These are phyloP conservation scores for Echiichthys vipera DNA, from an alignment of 2,797 vertebrate genomes.

Conservation along the genomic window DNA sequence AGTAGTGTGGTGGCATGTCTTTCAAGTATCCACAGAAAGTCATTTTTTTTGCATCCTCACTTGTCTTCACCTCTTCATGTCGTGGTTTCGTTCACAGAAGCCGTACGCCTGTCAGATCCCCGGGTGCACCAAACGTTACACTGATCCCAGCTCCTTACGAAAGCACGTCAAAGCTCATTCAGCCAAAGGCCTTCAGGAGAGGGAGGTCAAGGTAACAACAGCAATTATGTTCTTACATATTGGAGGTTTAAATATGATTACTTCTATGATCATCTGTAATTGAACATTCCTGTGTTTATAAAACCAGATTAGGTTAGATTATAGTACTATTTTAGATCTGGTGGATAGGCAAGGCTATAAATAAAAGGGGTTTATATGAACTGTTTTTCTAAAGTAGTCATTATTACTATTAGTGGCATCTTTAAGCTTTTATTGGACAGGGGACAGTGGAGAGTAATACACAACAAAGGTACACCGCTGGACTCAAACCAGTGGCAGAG, in stretches of 20 bases:
- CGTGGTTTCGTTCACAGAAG: constrained; percentile 84
- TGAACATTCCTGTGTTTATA: constrained; percentile 14
- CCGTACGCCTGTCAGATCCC: constrained; percentile 96
- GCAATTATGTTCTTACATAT: background rate
- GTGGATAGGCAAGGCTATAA: background rate
- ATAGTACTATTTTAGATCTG: constrained; percentile 4
- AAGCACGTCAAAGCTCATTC: constrained; percentile 97
- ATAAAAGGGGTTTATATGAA: background rate
- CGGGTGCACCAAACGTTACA: constrained; percentile 97
- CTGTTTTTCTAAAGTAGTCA: background rate
- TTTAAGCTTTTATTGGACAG: background rate
- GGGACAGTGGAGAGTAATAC: background rate
- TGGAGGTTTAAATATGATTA: background rate
- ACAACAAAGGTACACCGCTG: background rate
- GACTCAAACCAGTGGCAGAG: background rate
- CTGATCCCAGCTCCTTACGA: constrained; percentile 97
- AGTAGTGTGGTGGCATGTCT: background rate
- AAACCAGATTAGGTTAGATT: background rate
- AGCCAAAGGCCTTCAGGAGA: constrained; percentile 90
- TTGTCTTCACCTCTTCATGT: constrained; percentile 3
- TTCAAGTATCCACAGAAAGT: background rate
- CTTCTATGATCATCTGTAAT: background rate
- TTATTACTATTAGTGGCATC: background rate
- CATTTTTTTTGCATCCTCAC: background rate
- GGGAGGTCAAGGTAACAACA: constrained; percentile 88